Conservation (phyloP, 2,113 vertebrate species). For the Channa argus region DNA sequence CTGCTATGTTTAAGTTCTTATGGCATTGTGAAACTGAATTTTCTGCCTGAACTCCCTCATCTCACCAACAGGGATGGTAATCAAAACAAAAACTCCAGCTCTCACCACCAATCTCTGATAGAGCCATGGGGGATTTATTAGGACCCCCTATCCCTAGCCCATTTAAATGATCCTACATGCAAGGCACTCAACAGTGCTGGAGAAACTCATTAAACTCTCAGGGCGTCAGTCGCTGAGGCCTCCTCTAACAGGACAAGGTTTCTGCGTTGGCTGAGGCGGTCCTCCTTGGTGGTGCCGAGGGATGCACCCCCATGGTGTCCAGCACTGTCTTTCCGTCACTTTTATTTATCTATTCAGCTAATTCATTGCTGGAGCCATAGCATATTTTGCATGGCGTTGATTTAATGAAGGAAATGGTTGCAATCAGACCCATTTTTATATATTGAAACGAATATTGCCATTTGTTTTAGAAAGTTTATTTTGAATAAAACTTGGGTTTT, state of each 20-base stretch:
- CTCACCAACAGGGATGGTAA: slow-evolving; percentile 84
- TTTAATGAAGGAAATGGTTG: slow-evolving; percentile 18
- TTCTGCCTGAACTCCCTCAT: slow-evolving; percentile 83
- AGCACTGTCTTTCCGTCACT: slow-evolving; percentile 55
- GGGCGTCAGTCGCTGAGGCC: slow-evolving; percentile 76
- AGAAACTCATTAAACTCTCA: slow-evolving; percentile 85
- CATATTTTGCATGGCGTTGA: slow-evolving; percentile 38
- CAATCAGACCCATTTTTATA: neutral
- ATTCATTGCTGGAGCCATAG: slow-evolving; percentile 66
- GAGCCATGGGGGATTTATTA: slow-evolving; percentile 85
- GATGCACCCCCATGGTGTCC: slow-evolving; percentile 56
- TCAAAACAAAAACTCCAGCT: slow-evolving; percentile 83
- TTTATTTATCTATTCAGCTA: slow-evolving; percentile 66
- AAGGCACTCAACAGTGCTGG: slow-evolving; percentile 73
- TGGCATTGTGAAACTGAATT: slow-evolving; percentile 81
- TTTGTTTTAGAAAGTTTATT: slow-evolving; percentile 15
- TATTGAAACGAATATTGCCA: neutral
- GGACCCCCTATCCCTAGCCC: slow-evolving; percentile 77
- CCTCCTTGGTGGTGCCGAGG: slow-evolving; percentile 49
- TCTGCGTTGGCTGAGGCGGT: slow-evolving; percentile 62
- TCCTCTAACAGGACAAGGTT: slow-evolving; percentile 69
- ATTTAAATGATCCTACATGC: slow-evolving; percentile 82
- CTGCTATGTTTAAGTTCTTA: slow-evolving; percentile 77
- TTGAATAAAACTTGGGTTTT: slow-evolving; percentile 25
- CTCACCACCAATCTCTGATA: slow-evolving; percentile 78